Base-by-base conservation (phyloP, 1,140 invertebrate species). In the Drosophila kikkawai region DNA sequence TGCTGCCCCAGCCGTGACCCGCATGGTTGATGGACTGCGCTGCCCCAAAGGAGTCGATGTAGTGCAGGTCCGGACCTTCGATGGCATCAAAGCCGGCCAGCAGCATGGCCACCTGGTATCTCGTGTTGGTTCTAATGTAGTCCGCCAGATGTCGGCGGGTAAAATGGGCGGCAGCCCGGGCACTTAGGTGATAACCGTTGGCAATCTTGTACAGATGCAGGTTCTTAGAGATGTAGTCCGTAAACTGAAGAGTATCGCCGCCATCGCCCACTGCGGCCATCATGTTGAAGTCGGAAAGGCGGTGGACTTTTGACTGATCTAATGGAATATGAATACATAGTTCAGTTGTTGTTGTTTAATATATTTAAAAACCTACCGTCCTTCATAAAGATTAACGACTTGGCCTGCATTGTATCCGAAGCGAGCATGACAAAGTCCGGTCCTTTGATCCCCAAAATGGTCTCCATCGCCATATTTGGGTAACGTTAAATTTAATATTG, bases 221-320 rank as follows among this genome's bases (percentile, higher is more conserved):
- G 93, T 99, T 99, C 93, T 99, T 99, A 0, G 97, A 96, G 82
- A 99, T 99, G 92, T 98, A 99, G 91, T 99, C 98, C n/a, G 98
- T 97, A 94, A 99, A 99, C 92, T 99, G 98, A 15, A 96, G 96
- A 1, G 98, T 97, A 93, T 99, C 99, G 6, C 99, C 99, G n/a
- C 96, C 94, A 93, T 99, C 99, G 51, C 99, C 99, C 84, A 95
- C 96, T 7, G 98, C 96, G 32, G 96, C 96, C 97, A 99, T 98
- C 45, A 98, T 94, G 59, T 99, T 93, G 67, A 97, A 96, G 66
- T 98, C 95, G 56, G 97, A 98, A 57, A 99, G 94, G 88, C 97
- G 96, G 87, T 97, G 96, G 81, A 99, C 96, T 94, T 99, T 99
- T 48, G 98, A 95, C 92, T 98, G 97, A 95, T 99, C 98, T 99